Conservation (phyloP, 2,888 invertebrate genomes). For the Stenoptilia bipunctidactyla region DNA sequence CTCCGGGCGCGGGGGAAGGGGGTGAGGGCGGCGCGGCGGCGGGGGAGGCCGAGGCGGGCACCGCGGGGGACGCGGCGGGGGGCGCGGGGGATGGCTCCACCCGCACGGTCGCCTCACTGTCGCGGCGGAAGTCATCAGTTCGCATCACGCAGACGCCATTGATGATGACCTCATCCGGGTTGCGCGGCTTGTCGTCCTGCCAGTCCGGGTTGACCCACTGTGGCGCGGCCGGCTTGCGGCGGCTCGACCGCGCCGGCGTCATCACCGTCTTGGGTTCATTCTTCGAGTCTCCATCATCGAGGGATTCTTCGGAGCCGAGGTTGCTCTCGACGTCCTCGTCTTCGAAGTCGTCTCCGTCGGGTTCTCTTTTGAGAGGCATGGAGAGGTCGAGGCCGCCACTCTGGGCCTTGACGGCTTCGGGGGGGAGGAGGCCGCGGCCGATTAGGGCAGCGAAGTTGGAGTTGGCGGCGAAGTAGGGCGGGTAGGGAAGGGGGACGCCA, state of each 20-base stretch:
- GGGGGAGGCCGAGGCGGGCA: slow-evolving; percentile 24
- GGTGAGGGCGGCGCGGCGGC: slow-evolving; percentile 24
- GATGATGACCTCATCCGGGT: slow-evolving; percentile 85
- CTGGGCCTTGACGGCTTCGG: slow-evolving; percentile 75
- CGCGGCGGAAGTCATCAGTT: slow-evolving; percentile 79
- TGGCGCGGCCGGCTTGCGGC: slow-evolving; percentile 95
- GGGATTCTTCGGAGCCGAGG: slow-evolving; percentile 77
- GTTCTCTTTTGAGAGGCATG: slow-evolving; percentile 86
- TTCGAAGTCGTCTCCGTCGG: slow-evolving; percentile 82
- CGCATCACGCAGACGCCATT: slow-evolving; percentile 95
- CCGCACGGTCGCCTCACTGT: slow-evolving; percentile 78
- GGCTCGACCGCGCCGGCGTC: slow-evolving; percentile 68
- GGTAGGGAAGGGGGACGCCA: slow-evolving; percentile 82
- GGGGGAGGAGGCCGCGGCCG: slow-evolving; percentile 70
- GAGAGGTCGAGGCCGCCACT: slow-evolving; percentile 90
- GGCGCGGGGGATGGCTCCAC: slow-evolving; percentile 83
- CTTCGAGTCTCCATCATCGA: slow-evolving; percentile 71
- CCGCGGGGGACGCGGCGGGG: slow-evolving; percentile 47
- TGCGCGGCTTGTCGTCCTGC: slow-evolving; percentile 77
- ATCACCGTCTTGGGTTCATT: slow-evolving; percentile 68
- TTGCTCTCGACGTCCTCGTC: slow-evolving; percentile 85
- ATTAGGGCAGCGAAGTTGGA: slow-evolving; percentile 83
- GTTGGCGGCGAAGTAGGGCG: slow-evolving; percentile 79
- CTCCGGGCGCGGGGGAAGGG: slow-evolving; percentile 29
- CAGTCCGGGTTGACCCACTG: slow-evolving; percentile 98